Percentiles rank a stretch among this genome's conserved stretches.
phyloP scores from a whole-genome alignment of 2,888 invertebrate genomes.

The Pyrochroa serraticornis region DNA sequence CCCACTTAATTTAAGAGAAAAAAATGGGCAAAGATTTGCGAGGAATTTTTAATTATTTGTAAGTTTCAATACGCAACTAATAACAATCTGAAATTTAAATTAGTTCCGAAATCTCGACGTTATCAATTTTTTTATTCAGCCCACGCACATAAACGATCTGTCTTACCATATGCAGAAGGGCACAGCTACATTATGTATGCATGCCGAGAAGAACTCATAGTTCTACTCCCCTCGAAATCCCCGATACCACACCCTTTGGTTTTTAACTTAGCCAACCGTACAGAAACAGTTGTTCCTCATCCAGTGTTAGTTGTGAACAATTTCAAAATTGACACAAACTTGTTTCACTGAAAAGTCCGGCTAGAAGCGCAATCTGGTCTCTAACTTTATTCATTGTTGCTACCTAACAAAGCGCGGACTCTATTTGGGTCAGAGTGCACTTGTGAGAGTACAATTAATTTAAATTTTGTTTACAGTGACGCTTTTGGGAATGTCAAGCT shows the following conservation, averaged over 20 bases:
- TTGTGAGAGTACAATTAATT: slow-evolving; percentile 7
- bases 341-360: no score
- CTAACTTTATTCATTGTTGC: not conserved
- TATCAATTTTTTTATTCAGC: slow-evolving; percentile 12
- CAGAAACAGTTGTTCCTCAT: no score
- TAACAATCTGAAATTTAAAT: no score
- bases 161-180: slow-evolving; percentile 11
- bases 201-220: slow-evolving; percentile 12
- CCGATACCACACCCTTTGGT: not conserved
- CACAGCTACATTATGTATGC: slow-evolving; percentile 12
- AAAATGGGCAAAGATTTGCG: not conserved
- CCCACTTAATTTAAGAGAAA: no score
- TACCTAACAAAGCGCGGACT: not conserved
- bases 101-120: not conserved
- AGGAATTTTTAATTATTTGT: not conserved
- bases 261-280: not conserved
- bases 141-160: slow-evolving; percentile 11
- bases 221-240: slow-evolving; percentile 3
- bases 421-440: not conserved
- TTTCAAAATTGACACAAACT: no score
- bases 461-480: slow-evolving; percentile 13
- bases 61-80: no score
- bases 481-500: no score
- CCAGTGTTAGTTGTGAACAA: no score
- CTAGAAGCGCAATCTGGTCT: not conserved